A percentile compares a stretch with the other conserved stretches of the same genome.
Conservation (phyloP, 2,888 invertebrate species). For the Ornithoptera alexandrae region DNA sequence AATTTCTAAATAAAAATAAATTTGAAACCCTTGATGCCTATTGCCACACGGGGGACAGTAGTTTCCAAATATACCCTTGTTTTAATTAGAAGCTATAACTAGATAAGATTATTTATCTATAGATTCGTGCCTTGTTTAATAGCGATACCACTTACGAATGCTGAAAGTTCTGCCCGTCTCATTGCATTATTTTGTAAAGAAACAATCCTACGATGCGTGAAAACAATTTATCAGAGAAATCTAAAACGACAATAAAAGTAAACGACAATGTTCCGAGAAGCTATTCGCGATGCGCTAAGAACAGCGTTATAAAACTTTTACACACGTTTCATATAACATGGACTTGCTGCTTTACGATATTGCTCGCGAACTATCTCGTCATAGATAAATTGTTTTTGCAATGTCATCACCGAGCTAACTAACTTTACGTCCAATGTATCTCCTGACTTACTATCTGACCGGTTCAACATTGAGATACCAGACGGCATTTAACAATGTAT, state of each 20-base stretch:
- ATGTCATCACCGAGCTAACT: not conserved
- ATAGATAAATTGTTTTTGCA: slow-evolving; percentile 7
- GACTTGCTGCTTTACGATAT: slow-evolving; percentile 12
- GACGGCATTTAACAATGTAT: not conserved
- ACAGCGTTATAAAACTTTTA: slow-evolving; percentile 20
- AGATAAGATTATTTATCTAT: too few relatives aligned
- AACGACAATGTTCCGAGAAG: slow-evolving; percentile 5
- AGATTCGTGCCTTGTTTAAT: not conserved
- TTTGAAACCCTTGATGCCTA: too few relatives aligned
- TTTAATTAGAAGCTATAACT: too few relatives aligned
- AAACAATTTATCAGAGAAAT: slow-evolving; percentile 4
- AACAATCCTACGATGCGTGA: not conserved
- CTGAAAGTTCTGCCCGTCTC: not conserved
- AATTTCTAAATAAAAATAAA: too few relatives aligned
- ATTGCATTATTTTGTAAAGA: not conserved
- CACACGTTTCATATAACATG: slow-evolving; percentile 9
- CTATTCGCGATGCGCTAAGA: slow-evolving; percentile 13
- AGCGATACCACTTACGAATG: not conserved
- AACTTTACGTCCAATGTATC: not conserved
- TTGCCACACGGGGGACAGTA: too few relatives aligned
- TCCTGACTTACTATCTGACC: too few relatives aligned
- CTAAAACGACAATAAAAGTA: slow-evolving; percentile 1
- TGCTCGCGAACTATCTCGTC: slow-evolving; percentile 6
- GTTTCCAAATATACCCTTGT: too few relatives aligned
- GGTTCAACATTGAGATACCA: too few relatives aligned